These are phyloP conservation scores for Sinelater perroti DNA, from an alignment of 2,888 invertebrate species.

Conservation along the genomic window DNA sequence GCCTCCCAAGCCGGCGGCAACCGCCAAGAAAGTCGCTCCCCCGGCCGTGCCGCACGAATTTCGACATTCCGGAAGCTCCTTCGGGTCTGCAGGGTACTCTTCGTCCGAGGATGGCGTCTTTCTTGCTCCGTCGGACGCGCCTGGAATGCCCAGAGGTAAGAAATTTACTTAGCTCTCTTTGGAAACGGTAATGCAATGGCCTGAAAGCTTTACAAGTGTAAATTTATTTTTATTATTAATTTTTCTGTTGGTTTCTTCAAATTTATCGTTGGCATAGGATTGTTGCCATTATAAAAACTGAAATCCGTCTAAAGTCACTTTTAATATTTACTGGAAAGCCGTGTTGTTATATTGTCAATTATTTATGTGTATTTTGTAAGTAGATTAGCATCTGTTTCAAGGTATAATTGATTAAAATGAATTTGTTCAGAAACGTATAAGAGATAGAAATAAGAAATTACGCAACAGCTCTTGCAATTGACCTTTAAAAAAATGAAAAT, in stretches of 20 bases:
- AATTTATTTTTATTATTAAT: background rate
- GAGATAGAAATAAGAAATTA: no score
- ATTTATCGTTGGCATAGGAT: no score
- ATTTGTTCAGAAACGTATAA: no score
- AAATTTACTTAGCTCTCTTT: background rate
- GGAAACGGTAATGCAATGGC: background rate
- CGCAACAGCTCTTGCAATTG: no score
- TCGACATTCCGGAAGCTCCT: constrained; percentile 82
- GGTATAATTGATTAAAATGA: no score
- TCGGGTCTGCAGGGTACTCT: constrained; percentile 80
- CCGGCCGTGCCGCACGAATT: constrained; percentile 85
- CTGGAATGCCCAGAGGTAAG: constrained; percentile 58
- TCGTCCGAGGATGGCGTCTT: constrained; percentile 79
- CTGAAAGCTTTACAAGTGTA: background rate
- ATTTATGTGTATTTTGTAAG: no score
- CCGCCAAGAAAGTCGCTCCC: constrained; percentile 91
- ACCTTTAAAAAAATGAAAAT: no score
- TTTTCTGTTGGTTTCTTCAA: background rate
- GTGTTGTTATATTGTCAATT: no score
- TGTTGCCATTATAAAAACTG: no score
- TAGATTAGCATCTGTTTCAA: no score
- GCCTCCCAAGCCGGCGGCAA: constrained; percentile 81
- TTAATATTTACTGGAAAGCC: no score
- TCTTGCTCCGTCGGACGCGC: constrained; percentile 66
- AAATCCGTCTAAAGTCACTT: no score